phyloP scores from a whole-genome alignment of 2,113 vertebrate genomes.

The Gymnorhina tibicen region DNA sequence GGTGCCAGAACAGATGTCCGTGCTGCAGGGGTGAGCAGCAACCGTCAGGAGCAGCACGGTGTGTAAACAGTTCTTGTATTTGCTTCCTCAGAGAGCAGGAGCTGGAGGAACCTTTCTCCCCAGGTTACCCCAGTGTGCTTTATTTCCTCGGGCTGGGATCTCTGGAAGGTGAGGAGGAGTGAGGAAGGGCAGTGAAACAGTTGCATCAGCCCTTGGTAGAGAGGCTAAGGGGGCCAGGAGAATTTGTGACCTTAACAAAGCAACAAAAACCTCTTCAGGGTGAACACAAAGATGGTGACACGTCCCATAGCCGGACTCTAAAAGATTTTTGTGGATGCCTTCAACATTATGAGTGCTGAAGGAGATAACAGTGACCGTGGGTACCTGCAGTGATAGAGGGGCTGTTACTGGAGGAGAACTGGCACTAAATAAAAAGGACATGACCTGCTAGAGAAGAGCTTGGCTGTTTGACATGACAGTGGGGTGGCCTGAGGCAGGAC shows the following conservation, averaged over 20 bases:
- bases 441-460: background rate
- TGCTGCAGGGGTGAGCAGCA: background rate
- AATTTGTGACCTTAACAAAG: background rate
- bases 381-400: background rate
- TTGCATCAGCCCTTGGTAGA: background rate
- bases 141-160: background rate
- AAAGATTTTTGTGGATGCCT: background rate
- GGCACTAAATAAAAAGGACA: background rate
- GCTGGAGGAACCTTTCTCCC: background rate
- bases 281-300: background rate
- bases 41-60: fast-evolving
- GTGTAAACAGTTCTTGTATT: background rate
- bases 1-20: background rate
- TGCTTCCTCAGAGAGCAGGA: background rate
- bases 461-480: background rate
- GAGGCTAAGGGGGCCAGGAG: background rate
- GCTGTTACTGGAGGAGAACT: background rate
- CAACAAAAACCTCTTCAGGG: background rate
- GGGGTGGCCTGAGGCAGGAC: background rate
- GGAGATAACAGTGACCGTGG: background rate
- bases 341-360: background rate
- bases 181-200: background rate
- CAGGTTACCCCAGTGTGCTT: background rate
- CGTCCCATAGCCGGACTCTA: fast-evolving
- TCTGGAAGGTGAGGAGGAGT: background rate